Percentiles rank a stretch among this genome's conserved stretches.
Evolutionary conservation across 2,888 invertebrate species (phyloP).

Genomic region (Argynnis bischoffii): DNA sequence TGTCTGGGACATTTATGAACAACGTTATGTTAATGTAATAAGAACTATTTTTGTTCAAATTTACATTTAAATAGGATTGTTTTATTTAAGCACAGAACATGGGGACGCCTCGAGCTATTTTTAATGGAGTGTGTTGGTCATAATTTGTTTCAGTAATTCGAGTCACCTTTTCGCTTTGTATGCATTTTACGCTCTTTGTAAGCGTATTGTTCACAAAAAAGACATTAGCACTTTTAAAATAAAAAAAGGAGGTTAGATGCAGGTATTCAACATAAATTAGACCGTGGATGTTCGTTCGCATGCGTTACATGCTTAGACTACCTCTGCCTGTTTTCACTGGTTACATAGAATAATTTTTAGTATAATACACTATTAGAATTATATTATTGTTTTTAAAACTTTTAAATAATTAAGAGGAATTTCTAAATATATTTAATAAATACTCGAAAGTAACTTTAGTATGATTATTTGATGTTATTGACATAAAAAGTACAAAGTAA

Average conservation of each 20-base stretch:
- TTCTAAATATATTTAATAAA: too few species aligned
- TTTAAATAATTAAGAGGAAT: too few species aligned
- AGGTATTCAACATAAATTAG: background rate
- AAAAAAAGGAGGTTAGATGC: background rate
- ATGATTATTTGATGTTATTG: too few species aligned
- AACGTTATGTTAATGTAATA: constrained; percentile 7
- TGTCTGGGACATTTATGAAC: constrained; percentile 7
- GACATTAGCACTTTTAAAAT: constrained; percentile 10
- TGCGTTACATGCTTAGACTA: background rate
- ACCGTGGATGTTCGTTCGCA: background rate
- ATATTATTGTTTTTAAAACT: too few species aligned
- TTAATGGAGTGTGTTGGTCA: constrained; percentile 29
- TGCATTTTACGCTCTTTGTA: constrained; percentile 24
- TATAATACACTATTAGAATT: too few species aligned
- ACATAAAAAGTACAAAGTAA: too few species aligned
- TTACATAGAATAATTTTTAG: too few species aligned
- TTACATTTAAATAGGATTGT: constrained; percentile 13
- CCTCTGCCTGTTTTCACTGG: background rate
- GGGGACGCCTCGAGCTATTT: constrained; percentile 24
- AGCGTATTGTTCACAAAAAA: constrained; percentile 7
- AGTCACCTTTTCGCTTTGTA: constrained; percentile 27
- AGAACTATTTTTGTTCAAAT: constrained; percentile 18
- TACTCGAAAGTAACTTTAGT: too few species aligned
- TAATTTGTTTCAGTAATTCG: constrained; percentile 32
- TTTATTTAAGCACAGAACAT: constrained; percentile 15